These are phyloP conservation scores for Automeris io DNA, from an alignment of 2,888 invertebrate species.

Conservation along the genomic window DNA sequence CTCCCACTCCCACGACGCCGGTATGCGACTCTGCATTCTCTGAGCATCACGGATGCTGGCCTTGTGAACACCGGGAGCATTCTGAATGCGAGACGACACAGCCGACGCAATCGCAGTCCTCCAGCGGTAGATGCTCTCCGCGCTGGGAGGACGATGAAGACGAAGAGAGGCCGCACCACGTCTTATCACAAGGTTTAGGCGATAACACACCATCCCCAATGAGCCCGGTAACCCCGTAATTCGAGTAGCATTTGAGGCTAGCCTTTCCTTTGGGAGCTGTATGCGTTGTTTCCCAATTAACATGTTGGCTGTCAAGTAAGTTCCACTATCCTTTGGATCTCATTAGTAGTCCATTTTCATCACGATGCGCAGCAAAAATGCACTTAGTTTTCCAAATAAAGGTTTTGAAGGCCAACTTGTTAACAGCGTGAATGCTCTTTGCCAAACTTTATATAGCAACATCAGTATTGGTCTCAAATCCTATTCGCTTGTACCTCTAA, in stretches of 20 bases:
- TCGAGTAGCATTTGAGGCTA: conserved; percentile 19
- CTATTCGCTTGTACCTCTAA: conserved; percentile 36
- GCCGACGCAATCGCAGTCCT: conserved; percentile 61
- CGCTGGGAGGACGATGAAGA: conserved; percentile 68
- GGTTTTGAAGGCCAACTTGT: too few relatives aligned
- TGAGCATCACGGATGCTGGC: conserved; percentile 70
- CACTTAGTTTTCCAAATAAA: too few relatives aligned
- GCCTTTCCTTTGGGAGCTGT: background rate
- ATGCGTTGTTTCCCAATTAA: too few relatives aligned
- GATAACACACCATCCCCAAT: background rate
- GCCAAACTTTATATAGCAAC: background rate
- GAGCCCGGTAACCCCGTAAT: conserved; percentile 4
- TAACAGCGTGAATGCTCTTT: background rate
- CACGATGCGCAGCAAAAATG: too few relatives aligned
- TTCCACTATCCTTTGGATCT: too few relatives aligned
- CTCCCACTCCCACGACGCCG: conserved; percentile 67
- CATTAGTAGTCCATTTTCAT: too few relatives aligned
- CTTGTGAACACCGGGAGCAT: conserved; percentile 61
- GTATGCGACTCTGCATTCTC: conserved; percentile 72
- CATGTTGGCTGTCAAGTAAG: too few relatives aligned
- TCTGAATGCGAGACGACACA: conserved; percentile 54
- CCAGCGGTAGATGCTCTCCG: conserved; percentile 68
- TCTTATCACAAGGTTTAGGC: conserved; percentile 66
- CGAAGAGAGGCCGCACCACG: conserved; percentile 55
- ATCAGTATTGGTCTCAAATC: conserved; percentile 42